phyloP scores from a whole-genome alignment of 2,797 vertebrate species.

The Gallinago nigripennis region DNA sequence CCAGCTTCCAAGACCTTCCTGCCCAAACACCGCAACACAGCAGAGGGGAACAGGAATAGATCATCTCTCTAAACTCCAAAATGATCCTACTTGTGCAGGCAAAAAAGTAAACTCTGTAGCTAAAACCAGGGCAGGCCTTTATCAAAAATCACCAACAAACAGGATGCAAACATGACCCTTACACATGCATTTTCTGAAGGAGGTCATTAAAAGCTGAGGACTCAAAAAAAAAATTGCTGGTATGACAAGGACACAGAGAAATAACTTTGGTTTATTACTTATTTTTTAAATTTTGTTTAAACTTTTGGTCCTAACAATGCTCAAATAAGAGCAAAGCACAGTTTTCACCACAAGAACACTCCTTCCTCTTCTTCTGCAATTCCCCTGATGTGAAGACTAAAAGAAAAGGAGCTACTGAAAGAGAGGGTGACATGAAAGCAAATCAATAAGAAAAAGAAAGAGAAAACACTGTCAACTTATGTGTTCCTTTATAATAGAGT shows the following conservation, averaged over 20 bases:
- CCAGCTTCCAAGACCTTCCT: not conserved
- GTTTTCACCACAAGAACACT: not conserved
- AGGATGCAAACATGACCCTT: not conserved
- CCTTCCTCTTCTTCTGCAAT: not conserved
- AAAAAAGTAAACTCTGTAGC: not conserved
- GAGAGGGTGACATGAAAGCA: not conserved
- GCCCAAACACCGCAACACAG: accelerated
- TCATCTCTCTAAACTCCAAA: not conserved
- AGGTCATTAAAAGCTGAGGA: not conserved
- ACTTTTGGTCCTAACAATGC: not conserved
- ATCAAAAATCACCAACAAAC: not conserved
- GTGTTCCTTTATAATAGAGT: not conserved
- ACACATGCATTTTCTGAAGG: accelerated
- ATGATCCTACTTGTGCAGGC: accelerated
- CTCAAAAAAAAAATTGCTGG: accelerated
- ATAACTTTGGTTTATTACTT: not conserved
- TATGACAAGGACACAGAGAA: not conserved
- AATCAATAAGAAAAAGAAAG: not conserved
- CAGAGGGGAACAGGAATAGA: not conserved
- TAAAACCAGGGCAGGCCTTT: not conserved
- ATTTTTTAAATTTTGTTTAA: no score
- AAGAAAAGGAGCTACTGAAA: not conserved
- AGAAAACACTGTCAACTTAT: not conserved
- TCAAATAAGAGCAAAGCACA: not conserved
- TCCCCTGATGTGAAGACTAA: not conserved